Base-by-base conservation (phyloP, 2,888 invertebrate species). In the Oscheius sp. region DNA sequence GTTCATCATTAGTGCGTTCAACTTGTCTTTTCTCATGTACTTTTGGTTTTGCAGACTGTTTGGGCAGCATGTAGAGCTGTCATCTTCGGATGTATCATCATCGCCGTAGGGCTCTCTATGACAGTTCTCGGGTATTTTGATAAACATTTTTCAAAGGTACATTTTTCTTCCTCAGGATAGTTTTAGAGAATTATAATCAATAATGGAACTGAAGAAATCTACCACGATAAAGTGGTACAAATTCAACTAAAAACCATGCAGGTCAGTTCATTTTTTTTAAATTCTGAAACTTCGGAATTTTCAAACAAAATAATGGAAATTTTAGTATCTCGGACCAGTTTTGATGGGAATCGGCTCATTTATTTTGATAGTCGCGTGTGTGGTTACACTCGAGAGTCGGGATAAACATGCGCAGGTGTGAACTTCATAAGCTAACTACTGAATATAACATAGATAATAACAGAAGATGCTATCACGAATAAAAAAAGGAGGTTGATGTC, bases 321-420 rank as follows among this genome's bases (percentile, higher is more conserved):
- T 78, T 36, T 69, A 85, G 0, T 96, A 95, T 87, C 92, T 94
- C n/a, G 96, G 96, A 0, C 96, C 96, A 1, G 93, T 95, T 75
- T 92, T 96, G 62, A 96, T 96, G 95, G 96, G 96, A 32, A 92
- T 95, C 71, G 95, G 96, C 87, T 94, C 94, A 91, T 96, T 96
- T 87, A 93, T 95, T 78, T 93, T 96, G 44, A 95, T 96, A 24
- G 94, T 95, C 32, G 94, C 95, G 0, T 95, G 95, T 86, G 96
- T 97, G 62, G 94, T 96, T 92, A 96, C 95, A n/a, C 94, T 96
- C 86, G 96, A 96, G 86, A 94, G 94, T 0, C 90, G 95, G 2
- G 96, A 96, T 87, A 93, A 93, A 72, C 88, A 95, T 0, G 93
- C 94, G 2, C 77, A 80, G 79, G 80, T 78, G 36, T n/a, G 38